Evolutionary conservation across 2,797 vertebrate genomes (phyloP), one percentile per base, ranked within the genome.

Genomic region (Periparus ater): DNA sequence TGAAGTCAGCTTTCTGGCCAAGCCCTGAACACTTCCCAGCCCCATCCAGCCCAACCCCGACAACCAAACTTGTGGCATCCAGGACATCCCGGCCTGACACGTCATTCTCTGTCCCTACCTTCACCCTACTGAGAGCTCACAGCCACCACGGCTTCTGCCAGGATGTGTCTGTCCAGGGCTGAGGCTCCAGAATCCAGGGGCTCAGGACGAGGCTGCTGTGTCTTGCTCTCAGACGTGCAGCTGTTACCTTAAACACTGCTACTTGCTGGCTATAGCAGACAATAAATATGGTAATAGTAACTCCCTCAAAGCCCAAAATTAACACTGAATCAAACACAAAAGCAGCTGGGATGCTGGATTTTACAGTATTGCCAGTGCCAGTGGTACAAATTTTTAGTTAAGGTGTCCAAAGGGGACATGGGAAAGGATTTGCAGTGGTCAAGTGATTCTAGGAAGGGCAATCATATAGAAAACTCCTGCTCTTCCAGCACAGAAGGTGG

Each of bases 41-140:
- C 9, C 34, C 50, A 17, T 11, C 45, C 50, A 53, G 60, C 22
- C 47, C 4, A 71, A 63, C 7, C 34, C 54, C 11, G 19, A 10
- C 13, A 23, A 27, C 44, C 30, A n/a, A 8, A 8, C 30, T 4
- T 2, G 51, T 42, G 63, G 42, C 27, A 48, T 8, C 13, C 7
- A 0, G 32, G 60, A 75, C 38, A 15, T 7, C 25, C 30, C 8
- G 26, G 14, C 27, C 19, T 0, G 0, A 13, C 8, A 23, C 29
- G 8, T 40, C 12, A 15, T 13, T 25, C 62, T 45, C 58, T 2
- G 22, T 40, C 44, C 36, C 47, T 36, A 26, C 15, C 55, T 57
- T 55, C 34, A 36, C 29, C 2, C 0, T 5, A 2, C 5, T 1
- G 7, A n/a, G 62, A 51, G 34, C 36, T 38, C 40, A 51, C 1